Evolutionary conservation across 2,113 vertebrate species (phyloP).

Genomic region (Pollachius pollachius): DNA sequence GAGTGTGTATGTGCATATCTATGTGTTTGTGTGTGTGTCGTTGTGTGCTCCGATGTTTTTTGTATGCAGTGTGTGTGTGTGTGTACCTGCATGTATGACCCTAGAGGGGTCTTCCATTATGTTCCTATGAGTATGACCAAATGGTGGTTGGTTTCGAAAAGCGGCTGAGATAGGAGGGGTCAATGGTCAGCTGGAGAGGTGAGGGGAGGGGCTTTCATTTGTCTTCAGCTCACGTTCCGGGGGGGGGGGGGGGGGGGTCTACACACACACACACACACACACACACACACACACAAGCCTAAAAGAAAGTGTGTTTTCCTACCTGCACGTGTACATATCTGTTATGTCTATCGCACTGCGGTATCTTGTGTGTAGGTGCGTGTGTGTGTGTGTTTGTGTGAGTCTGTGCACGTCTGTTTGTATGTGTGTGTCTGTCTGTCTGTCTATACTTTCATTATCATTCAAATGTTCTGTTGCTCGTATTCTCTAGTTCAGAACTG

Average conservation of each 20-base stretch:
- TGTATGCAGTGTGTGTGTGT: too few relatives aligned
- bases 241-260: too few relatives aligned
- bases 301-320: too few relatives aligned
- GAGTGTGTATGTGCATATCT: too few relatives aligned
- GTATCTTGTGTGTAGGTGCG: background rate
- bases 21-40: too few relatives aligned
- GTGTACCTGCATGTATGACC: too few relatives aligned
- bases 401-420: background rate
- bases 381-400: background rate
- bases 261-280: background rate
- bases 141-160: background rate
- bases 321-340: too few relatives aligned
- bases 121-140: too few relatives aligned
- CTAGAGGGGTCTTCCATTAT: too few relatives aligned
- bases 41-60: too few relatives aligned
- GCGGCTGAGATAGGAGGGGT: constrained; percentile 1
- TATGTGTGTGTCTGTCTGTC: background rate
- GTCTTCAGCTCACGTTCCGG: background rate
- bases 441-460: background rate
- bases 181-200: background rate
- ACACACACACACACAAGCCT: background rate
- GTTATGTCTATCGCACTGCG: background rate
- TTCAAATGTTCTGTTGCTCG: background rate
- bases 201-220: background rate
- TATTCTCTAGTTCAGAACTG: background rate